A percentile compares a stretch with the other conserved stretches of the same genome.
phyloP scores from a whole-genome alignment of 2,113 vertebrate genomes.

The Synodontis membranacea region DNA sequence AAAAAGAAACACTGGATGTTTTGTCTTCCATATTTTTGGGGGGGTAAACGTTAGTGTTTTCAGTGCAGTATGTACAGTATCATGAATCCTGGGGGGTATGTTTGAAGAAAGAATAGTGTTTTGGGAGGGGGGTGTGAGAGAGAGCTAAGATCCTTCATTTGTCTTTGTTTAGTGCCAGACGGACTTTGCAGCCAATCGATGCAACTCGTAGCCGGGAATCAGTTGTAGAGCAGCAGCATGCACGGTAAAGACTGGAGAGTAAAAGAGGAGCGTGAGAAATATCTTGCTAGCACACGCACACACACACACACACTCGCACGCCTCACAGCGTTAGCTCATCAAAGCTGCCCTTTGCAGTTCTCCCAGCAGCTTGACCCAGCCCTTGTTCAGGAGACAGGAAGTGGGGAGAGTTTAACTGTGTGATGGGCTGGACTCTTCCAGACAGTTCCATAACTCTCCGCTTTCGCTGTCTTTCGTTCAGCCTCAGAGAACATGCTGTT shows the following conservation, averaged over 20 bases:
- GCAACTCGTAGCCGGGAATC: conserved; percentile 18
- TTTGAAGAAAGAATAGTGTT: conserved; percentile 10
- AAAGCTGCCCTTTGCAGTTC: conserved; percentile 44
- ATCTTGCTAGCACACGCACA: neutral
- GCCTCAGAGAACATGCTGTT: conserved; percentile 56
- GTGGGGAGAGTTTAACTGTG: conserved; percentile 29
- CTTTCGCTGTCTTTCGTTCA: conserved; percentile 38
- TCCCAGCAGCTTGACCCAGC: conserved; percentile 29
- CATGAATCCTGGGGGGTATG: neutral
- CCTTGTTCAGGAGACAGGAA: conserved; percentile 43
- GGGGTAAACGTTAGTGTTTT: neutral
- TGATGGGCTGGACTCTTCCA: conserved; percentile 48
- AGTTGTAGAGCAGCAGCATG: conserved; percentile 8
- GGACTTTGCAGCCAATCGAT: conserved; percentile 47
- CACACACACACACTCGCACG: conserved; percentile 6
- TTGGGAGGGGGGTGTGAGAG: conserved; percentile 15
- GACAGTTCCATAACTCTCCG: conserved; percentile 41
- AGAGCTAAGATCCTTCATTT: conserved; percentile 47
- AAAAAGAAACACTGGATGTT: conserved; percentile 35
- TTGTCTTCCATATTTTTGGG: conserved; percentile 16
- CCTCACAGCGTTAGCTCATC: conserved; percentile 43
- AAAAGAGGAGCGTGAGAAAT: conserved; percentile 27
- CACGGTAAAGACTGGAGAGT: conserved; percentile 14
- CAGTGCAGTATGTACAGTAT: neutral
- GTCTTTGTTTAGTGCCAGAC: conserved; percentile 45